These are phyloP conservation scores for Cataglyphis livida DNA, from an alignment of 2,888 invertebrate genomes.

Conservation along the genomic window DNA sequence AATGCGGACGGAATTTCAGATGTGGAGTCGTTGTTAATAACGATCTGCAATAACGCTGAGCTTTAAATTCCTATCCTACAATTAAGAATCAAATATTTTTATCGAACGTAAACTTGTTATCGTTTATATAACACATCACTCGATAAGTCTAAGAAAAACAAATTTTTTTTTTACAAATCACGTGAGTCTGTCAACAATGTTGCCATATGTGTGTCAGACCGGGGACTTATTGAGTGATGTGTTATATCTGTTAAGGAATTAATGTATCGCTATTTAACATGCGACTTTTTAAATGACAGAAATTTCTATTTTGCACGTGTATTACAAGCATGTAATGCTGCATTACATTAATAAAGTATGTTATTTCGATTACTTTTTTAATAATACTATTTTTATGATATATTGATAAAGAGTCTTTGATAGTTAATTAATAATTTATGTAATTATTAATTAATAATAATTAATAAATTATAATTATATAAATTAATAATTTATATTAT, in stretches of 20 bases:
- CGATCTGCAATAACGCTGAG: background rate
- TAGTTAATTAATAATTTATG: background rate
- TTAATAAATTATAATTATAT: no score
- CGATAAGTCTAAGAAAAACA: no score
- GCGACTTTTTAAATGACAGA: background rate
- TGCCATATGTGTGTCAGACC: no score
- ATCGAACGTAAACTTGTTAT: background rate
- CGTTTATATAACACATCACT: background rate
- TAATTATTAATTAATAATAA: no score
- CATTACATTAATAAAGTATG: background rate
- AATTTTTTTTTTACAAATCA: no score
- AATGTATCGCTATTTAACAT: background rate
- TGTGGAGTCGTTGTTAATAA: slow-evolving; percentile 18
- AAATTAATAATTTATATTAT: no score
- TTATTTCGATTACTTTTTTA: background rate
- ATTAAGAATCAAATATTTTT: background rate
- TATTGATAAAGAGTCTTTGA: background rate
- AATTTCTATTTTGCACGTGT: background rate
- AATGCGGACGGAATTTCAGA: slow-evolving; percentile 27
- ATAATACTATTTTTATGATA: background rate
- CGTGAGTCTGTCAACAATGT: no score
- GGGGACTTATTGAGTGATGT: no score
- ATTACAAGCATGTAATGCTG: background rate
- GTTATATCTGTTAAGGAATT: background rate
- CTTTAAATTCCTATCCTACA: background rate